Conservation (phyloP, 2,797 vertebrate species). For the Valencia hispanica region DNA sequence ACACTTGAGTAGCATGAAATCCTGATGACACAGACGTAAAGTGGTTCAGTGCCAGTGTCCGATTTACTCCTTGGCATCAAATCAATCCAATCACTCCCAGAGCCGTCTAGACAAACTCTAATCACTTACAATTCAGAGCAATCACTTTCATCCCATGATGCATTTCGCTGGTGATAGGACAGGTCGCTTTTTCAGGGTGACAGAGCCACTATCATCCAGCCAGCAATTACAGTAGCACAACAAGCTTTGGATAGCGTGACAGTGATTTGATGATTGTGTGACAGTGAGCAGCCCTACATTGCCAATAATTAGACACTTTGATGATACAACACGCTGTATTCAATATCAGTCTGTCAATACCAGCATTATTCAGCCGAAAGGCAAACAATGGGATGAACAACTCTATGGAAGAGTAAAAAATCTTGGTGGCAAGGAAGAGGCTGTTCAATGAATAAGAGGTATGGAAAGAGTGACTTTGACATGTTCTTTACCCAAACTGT, state of each 20-base stretch:
- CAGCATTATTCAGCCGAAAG: conserved; percentile 18
- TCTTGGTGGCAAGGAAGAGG: conserved; percentile 8
- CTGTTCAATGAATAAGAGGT: conserved; percentile 3
- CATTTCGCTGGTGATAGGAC: conserved; percentile 57
- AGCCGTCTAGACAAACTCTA: conserved; percentile 73
- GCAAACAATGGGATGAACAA: conserved; percentile 12
- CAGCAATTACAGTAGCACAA: conserved; percentile 65
- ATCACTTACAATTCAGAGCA: conserved; percentile 75
- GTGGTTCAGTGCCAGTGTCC: conserved; percentile 60
- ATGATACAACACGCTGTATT: conserved; percentile 19
- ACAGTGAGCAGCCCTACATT: conserved; percentile 28
- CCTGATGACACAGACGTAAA: conserved; percentile 42
- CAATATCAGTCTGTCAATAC: conserved; percentile 29
- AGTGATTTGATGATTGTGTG: conserved; percentile 56
- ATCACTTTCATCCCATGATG: conserved; percentile 75
- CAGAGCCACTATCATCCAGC: conserved; percentile 53
- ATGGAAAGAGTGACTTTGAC: conserved; percentile 32
- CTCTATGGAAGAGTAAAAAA: conserved; percentile 3
- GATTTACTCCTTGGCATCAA: conserved; percentile 64
- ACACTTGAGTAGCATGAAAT: conserved; percentile 29
- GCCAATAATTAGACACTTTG: conserved; percentile 52
- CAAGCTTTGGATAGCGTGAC: conserved; percentile 54
- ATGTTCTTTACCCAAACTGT: conserved; percentile 5
- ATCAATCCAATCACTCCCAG: conserved; percentile 72
- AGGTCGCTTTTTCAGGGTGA: conserved; percentile 60